Evolutionary conservation across 1,140 invertebrate species (phyloP).

Genomic region (Drosophila ananassae): DNA sequence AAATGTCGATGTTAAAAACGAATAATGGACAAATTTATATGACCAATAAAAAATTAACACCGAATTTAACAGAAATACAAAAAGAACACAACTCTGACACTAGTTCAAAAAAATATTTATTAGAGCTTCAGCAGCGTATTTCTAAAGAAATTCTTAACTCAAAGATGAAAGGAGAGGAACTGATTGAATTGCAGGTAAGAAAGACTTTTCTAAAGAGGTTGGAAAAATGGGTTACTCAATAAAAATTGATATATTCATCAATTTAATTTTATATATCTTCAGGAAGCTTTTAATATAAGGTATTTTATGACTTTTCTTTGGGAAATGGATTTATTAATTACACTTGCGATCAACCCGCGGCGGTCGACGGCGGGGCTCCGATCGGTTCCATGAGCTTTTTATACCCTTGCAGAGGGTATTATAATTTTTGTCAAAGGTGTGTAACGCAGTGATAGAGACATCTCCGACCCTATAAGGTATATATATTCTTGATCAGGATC

Average conservation of each 20-base stretch:
- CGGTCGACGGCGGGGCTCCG: no score
- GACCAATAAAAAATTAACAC: background rate
- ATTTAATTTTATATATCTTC: background rate
- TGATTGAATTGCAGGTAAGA: slow-evolving; percentile 80
- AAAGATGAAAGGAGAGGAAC: slow-evolving; percentile 80
- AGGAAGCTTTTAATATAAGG: no score
- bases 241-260: no score
- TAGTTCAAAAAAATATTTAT: slow-evolving; percentile 52
- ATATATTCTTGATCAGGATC: no score
- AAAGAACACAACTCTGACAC: background rate
- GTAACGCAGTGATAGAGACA: no score
- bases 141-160: slow-evolving; percentile 83
- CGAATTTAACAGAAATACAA: slow-evolving; percentile 12
- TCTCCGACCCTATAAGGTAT: no score
- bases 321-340: no score
- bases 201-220: background rate
- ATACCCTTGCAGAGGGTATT: no score
- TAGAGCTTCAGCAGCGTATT: slow-evolving; percentile 79
- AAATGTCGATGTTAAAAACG: background rate
- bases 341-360: background rate
- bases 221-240: no score
- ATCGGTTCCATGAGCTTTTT: no score
- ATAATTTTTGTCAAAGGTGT: no score
- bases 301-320: no score
- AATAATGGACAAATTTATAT: background rate